phyloP scores from a whole-genome alignment of 2,888 invertebrate genomes.

The Eretmocerus hayati region DNA sequence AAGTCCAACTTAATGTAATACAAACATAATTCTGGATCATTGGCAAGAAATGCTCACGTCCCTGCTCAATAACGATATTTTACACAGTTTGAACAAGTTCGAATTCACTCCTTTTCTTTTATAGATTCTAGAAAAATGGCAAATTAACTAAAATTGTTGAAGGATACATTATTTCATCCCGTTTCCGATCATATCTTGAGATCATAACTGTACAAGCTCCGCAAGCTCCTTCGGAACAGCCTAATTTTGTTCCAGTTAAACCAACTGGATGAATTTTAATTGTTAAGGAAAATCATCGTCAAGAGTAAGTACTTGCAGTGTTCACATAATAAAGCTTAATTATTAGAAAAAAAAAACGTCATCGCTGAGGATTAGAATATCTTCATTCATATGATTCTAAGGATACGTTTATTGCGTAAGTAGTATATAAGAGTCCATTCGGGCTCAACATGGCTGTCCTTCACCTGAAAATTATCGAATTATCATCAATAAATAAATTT shows the following conservation, averaged over 20 bases:
- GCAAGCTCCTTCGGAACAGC: conserved; percentile 91
- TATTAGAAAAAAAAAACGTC: no score
- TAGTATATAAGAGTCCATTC: conserved; percentile 79
- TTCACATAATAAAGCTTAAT: neutral
- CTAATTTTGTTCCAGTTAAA: conserved; percentile 84
- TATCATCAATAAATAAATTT: no score
- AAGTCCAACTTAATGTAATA: no score
- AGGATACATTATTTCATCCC: conserved; percentile 44
- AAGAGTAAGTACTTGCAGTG: neutral
- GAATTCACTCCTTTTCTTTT: no score
- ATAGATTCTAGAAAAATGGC: neutral
- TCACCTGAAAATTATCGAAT: conserved; percentile 51
- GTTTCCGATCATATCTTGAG: conserved; percentile 61
- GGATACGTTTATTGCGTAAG: conserved; percentile 65
- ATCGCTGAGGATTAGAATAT: neutral
- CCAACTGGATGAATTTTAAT: conserved; percentile 48
- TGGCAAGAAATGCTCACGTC: no score
- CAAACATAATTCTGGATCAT: no score
- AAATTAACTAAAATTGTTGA: neutral
- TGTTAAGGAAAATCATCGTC: conserved; percentile 2
- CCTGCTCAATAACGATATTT: no score
- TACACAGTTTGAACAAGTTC: no score
- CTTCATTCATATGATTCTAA: conserved; percentile 36
- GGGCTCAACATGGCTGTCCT: conserved; percentile 67
- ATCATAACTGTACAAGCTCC: conserved; percentile 94